These are phyloP conservation scores for Leptinotarsa juncta DNA, from an alignment of 2,888 invertebrate genomes.

Conservation along the genomic window DNA sequence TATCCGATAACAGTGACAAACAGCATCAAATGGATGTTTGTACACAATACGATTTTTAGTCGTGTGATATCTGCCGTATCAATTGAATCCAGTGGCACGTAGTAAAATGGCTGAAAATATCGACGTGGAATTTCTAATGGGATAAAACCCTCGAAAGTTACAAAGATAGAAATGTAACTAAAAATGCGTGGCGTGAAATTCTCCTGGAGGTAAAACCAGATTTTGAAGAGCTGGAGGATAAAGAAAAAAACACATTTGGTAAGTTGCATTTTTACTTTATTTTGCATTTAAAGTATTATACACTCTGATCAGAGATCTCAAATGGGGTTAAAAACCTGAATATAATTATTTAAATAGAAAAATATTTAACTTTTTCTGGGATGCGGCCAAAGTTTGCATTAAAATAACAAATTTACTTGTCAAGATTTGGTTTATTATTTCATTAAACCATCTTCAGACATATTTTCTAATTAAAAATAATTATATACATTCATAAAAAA, in stretches of 20 bases:
- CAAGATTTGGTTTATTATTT: constrained; percentile 18
- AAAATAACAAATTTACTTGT: constrained; percentile 25
- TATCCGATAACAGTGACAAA: constrained; percentile 26
- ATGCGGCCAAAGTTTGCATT: constrained; percentile 20
- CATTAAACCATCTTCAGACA: constrained; percentile 22
- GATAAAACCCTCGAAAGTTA: constrained; percentile 31
- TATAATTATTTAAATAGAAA: constrained; percentile 8
- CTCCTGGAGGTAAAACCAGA: constrained; percentile 25
- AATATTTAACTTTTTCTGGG: constrained; percentile 12
- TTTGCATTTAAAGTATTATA: constrained; percentile 30
- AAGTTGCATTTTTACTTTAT: constrained; percentile 23
- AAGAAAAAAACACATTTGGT: constrained; percentile 27
- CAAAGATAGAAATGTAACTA: constrained; percentile 25
- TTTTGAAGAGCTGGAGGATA: constrained; percentile 30
- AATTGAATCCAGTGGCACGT: constrained; percentile 25
- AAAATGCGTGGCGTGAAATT: constrained; percentile 31
- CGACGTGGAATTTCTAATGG: constrained; percentile 31
- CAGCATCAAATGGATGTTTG: constrained; percentile 25
- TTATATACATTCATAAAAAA: constrained; percentile 21
- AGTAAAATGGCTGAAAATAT: constrained; percentile 26
- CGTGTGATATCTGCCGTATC: constrained; percentile 26
- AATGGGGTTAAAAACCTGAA: constrained; percentile 22
- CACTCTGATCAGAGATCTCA: constrained; percentile 23
- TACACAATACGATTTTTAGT: constrained; percentile 24
- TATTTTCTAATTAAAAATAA: constrained; percentile 19